phyloP scores from a whole-genome alignment of 2,888 invertebrate species.

The Auanema sp. region DNA sequence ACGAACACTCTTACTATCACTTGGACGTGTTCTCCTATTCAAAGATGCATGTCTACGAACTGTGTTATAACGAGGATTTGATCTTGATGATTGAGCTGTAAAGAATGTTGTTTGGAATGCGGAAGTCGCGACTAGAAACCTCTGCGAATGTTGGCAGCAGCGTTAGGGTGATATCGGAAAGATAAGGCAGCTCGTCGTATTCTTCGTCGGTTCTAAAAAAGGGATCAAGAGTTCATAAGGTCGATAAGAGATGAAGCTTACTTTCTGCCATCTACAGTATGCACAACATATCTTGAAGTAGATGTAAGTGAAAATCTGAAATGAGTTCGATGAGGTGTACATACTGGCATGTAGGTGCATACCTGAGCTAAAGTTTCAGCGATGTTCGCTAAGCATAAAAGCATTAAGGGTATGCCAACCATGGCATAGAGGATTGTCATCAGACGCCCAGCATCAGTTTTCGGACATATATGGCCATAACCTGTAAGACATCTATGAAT shows the following conservation, averaged over 20 bases:
- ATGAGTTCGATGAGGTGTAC: not conserved
- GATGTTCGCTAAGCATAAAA: slow-evolving; percentile 68
- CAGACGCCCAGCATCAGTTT: slow-evolving; percentile 80
- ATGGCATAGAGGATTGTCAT: slow-evolving; percentile 90
- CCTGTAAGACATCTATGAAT: slow-evolving; percentile 71
- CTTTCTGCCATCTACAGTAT: slow-evolving; percentile 64
- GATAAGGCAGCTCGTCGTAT: slow-evolving; percentile 59
- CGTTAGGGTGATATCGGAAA: slow-evolving; percentile 63
- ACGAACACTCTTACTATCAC: slow-evolving; percentile 58
- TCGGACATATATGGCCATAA: slow-evolving; percentile 92
- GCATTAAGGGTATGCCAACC: slow-evolving; percentile 71
- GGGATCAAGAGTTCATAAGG: not conserved
- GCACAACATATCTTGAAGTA: slow-evolving; percentile 66
- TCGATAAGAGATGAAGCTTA: slow-evolving; percentile 1
- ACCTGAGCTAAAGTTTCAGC: slow-evolving; percentile 69
- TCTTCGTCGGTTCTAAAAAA: slow-evolving; percentile 44
- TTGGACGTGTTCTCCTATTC: slow-evolving; percentile 31
- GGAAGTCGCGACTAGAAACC: slow-evolving; percentile 27
- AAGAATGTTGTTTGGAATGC: not conserved
- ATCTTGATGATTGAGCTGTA: slow-evolving; percentile 58
- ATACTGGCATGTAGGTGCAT: not conserved
- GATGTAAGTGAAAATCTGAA: slow-evolving; percentile 67
- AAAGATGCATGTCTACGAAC: slow-evolving; percentile 55
- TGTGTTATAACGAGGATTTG: slow-evolving; percentile 55
- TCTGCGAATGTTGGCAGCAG: slow-evolving; percentile 59